A percentile compares a stretch with the other conserved stretches of the same genome.
Evolutionary conservation across 2,797 vertebrate genomes (phyloP).

Genomic region (Molossus molossus): DNA sequence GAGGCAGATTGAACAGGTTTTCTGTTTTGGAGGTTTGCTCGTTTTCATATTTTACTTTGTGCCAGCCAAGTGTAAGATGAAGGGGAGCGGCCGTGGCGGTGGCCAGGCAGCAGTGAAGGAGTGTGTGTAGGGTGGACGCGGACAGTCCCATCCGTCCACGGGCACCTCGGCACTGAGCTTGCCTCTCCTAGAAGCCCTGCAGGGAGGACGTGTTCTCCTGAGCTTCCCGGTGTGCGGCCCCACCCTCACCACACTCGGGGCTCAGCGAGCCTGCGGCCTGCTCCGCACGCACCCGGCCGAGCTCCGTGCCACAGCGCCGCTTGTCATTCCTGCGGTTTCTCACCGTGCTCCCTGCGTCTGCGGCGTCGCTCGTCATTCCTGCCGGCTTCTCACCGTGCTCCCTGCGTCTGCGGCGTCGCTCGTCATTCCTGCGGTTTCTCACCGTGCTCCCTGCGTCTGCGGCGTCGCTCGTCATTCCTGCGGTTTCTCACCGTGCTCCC

Average conservation of each 20-base stretch:
- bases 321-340: background rate
- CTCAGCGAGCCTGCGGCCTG: background rate
- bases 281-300: accelerated
- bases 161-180: accelerated
- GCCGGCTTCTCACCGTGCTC: accelerated
- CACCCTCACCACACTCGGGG: background rate
- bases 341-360: no score
- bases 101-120: background rate
- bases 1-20: background rate
- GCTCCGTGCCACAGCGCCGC: accelerated
- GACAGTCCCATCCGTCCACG: accelerated
- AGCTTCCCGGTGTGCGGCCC: accelerated
- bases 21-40: background rate
- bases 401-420: background rate
- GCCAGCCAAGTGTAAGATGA: background rate
- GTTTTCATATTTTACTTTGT: background rate
- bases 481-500: accelerated
- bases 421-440: no score
- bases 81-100: no score
- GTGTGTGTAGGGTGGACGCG: accelerated
- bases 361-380: accelerated
- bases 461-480: accelerated
- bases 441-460: no score
- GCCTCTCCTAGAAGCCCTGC: background rate
- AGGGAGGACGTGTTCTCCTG: accelerated